phyloP scores from a whole-genome alignment of 2,888 invertebrate species.

The Chrysodeixis includens region DNA sequence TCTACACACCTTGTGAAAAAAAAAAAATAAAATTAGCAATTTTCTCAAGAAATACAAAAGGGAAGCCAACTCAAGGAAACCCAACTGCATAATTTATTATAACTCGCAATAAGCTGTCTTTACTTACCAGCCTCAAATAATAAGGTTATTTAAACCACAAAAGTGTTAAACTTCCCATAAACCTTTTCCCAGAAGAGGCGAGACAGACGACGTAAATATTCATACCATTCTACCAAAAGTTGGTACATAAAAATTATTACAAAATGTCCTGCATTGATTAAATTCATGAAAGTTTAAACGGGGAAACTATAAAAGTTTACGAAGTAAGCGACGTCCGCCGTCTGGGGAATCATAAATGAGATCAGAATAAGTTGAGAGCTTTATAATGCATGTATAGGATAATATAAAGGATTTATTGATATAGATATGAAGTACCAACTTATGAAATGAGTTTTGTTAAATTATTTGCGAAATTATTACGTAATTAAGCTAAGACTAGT shows the following conservation, averaged over 20 bases:
- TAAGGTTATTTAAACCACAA: constrained; percentile 37
- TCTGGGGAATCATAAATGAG: constrained; percentile 74
- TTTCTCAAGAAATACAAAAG: too few relatives aligned
- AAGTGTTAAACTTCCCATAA: constrained; percentile 39
- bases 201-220: constrained; percentile 66
- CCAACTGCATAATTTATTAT: neutral
- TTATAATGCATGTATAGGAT: constrained; percentile 41
- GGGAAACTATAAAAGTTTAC: constrained; percentile 82
- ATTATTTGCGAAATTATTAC: too few relatives aligned
- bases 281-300: constrained; percentile 78
- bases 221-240: constrained; percentile 67
- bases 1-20: too few relatives aligned
- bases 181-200: constrained; percentile 35
- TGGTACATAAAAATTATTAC: constrained; percentile 77
- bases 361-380: constrained; percentile 60
- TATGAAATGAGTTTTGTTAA: neutral
- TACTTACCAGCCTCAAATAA: constrained; percentile 20
- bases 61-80: neutral
- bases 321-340: constrained; percentile 67
- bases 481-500: too few relatives aligned
- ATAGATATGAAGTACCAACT: neutral
- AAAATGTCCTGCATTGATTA: constrained; percentile 77
- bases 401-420: neutral
- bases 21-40: too few relatives aligned
- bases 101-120: constrained; percentile 8